Evolutionary conservation across 2,888 invertebrate species (phyloP).

Genomic region (Cataglyphis livida): DNA sequence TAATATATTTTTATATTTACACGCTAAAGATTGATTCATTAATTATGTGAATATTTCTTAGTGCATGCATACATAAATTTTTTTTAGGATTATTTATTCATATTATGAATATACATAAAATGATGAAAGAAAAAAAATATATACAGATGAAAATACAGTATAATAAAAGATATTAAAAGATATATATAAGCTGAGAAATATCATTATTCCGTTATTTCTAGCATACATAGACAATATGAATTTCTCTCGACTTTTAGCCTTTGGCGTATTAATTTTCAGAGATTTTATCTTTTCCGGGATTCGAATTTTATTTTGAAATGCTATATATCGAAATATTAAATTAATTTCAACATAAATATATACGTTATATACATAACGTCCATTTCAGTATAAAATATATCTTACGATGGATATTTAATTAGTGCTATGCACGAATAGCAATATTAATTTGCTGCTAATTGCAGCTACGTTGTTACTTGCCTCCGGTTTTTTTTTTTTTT

Average conservation of each 20-base stretch:
- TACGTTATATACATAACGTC: too few relatives aligned
- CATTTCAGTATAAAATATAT: neutral
- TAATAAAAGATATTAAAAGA: neutral
- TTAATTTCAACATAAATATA: constrained; percentile 23
- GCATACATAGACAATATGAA: neutral
- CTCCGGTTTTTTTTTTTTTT: constrained; percentile 4
- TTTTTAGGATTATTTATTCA: neutral
- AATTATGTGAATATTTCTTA: too few relatives aligned
- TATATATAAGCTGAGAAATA: neutral
- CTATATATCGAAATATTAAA: constrained; percentile 5
- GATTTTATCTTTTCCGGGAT: neutral
- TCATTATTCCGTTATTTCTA: neutral
- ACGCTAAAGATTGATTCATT: neutral
- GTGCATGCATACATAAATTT: neutral
- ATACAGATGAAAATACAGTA: neutral
- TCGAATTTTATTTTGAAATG: constrained; percentile 17
- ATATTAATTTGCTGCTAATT: constrained; percentile 43
- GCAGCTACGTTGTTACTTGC: neutral
- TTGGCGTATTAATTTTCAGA: neutral
- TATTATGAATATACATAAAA: neutral
- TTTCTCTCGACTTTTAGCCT: neutral
- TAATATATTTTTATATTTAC: neutral
- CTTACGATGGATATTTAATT: constrained; percentile 28
- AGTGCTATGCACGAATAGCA: neutral
- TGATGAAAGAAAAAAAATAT: neutral